Base-by-base conservation (phyloP, 2,888 invertebrate genomes). In the Cordylochernes scorpioides region DNA sequence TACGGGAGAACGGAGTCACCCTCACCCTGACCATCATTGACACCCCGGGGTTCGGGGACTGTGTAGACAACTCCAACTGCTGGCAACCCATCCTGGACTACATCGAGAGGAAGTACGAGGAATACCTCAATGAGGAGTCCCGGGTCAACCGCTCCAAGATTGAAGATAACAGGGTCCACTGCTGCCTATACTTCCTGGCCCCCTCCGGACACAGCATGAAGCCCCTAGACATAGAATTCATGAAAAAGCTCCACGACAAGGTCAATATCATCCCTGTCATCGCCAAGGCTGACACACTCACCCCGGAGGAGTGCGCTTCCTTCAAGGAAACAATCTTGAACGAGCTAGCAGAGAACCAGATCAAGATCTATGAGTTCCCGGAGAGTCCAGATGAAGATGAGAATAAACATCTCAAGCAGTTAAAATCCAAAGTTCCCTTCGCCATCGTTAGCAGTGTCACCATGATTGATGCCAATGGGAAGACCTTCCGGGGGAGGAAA, bases 31-130 rank as follows among this genome's bases (percentile, higher is more conserved):
- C 91, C 4, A 73, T 97, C 34, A 91, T 97, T 24, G 97, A 97
- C 54, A 99, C 97, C n/a, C 94, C 97, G 2, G 97, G 97, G 16
- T 99, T 97, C 52, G 97, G 97, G 2, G 94, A 97, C 56, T 84
- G 88, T 15, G 88, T 97, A 14, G 88, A 97, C 56, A 99, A 97
- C 54, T 84, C 82, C 55, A 86, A 5, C 17, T 35, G 38, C 58
- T 99, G 94, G 94, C 75, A 82, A 45, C 94, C 97, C 27, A 71
- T 97, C 31, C 73, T 86, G 46, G 82, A 94, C 56, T 94, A 78
- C 60, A 84, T 99, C 44, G 94, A 99, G 58, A 49, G 48, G 41
- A 86, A 86, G 55, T 99, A 88, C 54, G 86, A 91, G 55, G 91
- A 94, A 58, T 94, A 80, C 58, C 63, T 99, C 51, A 88, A 86